These are phyloP conservation scores for Xylota sylvarum DNA, from an alignment of 2,888 invertebrate species.

Conservation along the genomic window DNA sequence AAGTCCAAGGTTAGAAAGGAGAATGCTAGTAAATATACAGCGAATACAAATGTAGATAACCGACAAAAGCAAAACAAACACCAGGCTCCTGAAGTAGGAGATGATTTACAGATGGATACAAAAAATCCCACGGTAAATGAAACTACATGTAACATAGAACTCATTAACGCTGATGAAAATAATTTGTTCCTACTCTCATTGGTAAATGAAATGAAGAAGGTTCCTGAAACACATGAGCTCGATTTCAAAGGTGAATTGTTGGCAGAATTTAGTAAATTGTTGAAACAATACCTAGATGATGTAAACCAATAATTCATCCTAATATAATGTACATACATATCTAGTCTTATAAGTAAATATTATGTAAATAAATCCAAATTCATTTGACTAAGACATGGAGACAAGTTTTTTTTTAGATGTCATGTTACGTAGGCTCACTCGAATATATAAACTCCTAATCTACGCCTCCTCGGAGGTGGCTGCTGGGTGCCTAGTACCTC, in stretches of 20 bases:
- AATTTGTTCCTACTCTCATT: not conserved
- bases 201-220: not conserved
- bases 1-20: too few species aligned
- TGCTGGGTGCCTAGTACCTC: too few species aligned
- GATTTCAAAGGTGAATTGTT: not conserved
- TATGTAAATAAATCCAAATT: too few species aligned
- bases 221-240: not conserved
- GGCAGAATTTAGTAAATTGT: not conserved
- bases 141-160: not conserved
- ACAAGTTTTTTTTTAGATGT: too few species aligned
- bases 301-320: not conserved
- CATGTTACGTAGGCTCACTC: too few species aligned
- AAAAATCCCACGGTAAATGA: not conserved
- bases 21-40: not conserved
- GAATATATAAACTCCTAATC: too few species aligned
- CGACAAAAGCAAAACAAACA: not conserved
- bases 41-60: too few species aligned
- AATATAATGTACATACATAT: too few species aligned
- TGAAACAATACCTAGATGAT: not conserved
- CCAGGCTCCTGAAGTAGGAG: not conserved
- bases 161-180: not conserved
- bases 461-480: too few species aligned
- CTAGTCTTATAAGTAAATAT: too few species aligned
- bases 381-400: too few species aligned
- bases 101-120: not conserved